Evolutionary conservation across 2,797 vertebrate species (phyloP).

Genomic region (Sebastes hopkinsi): DNA sequence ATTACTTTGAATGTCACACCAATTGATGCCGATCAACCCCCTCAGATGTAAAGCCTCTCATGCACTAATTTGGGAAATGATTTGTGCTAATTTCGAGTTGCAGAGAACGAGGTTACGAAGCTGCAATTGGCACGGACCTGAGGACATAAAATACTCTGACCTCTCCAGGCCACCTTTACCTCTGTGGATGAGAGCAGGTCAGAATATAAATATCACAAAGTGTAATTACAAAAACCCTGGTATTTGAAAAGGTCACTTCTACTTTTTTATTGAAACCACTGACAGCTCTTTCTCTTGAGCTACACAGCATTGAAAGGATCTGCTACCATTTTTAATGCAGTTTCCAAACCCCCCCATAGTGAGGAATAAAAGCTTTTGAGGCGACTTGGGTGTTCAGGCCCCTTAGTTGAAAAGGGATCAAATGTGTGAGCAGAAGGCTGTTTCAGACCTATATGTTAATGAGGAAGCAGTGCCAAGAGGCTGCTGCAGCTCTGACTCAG

Average conservation of each 20-base stretch:
- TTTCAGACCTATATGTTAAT: constrained; percentile 69
- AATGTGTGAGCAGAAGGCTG: constrained; percentile 54
- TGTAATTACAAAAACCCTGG: constrained; percentile 42
- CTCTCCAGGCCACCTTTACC: constrained; percentile 19
- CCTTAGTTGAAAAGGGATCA: constrained; percentile 64
- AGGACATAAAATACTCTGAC: constrained; percentile 31
- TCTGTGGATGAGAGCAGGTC: constrained; percentile 41
- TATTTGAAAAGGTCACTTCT: constrained; percentile 56
- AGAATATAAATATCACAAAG: constrained; percentile 53
- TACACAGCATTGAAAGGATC: constrained; percentile 24
- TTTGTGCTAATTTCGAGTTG: constrained; percentile 31
- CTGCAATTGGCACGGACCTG: constrained; percentile 4
- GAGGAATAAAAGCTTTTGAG: constrained; percentile 67
- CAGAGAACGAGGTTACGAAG: constrained; percentile 17
- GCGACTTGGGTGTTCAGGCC: constrained; percentile 47
- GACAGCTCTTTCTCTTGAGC: constrained; percentile 22
- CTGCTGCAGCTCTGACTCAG: constrained; percentile 20
- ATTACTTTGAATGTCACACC: constrained; percentile 59
- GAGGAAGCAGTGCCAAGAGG: constrained; percentile 54
- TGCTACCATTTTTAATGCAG: constrained; percentile 34
- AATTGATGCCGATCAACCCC: constrained; percentile 6
- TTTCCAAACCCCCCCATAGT: constrained; percentile 34
- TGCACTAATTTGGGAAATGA: constrained; percentile 31
- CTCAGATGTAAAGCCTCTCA: constrained; percentile 23
- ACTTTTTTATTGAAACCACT: constrained; percentile 20